Evolutionary conservation across 2,888 invertebrate genomes (phyloP).

Genomic region (Notodonta ziczac): DNA sequence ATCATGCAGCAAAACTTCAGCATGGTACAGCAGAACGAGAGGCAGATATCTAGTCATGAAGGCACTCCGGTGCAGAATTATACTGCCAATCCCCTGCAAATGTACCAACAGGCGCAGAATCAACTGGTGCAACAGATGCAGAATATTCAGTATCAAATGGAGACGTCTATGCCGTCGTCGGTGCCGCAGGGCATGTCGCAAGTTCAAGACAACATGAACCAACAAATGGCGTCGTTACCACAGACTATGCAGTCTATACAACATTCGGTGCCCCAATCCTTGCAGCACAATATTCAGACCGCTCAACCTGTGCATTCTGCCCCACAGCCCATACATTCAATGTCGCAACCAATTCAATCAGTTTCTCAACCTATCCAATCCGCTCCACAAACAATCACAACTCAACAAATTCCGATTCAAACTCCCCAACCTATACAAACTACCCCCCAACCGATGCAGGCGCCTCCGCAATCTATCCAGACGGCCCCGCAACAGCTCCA

Average conservation of each 20-base stretch:
- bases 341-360: constrained; percentile 30
- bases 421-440: constrained; percentile 14
- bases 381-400: constrained; percentile 10
- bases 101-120: constrained; percentile 66
- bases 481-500: constrained; percentile 32
- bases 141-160: constrained; percentile 56
- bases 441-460: constrained; percentile 19
- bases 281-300: constrained; percentile 24
- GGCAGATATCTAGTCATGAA: constrained; percentile 82
- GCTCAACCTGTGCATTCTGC: constrained; percentile 29
- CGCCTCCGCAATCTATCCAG: constrained; percentile 27
- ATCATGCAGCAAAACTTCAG: constrained; percentile 71
- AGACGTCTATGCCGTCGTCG: constrained; percentile 44
- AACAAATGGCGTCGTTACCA: constrained; percentile 46
- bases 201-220: constrained; percentile 35
- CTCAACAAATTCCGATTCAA: constrained; percentile 25
- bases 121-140: constrained; percentile 56
- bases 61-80: constrained; percentile 81
- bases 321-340: constrained; percentile 26
- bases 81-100: constrained; percentile 74
- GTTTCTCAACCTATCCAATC: constrained; percentile 31
- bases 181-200: constrained; percentile 44
- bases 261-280: constrained; percentile 35
- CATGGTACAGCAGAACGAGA: constrained; percentile 71
- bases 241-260: constrained; percentile 48